phyloP scores from a whole-genome alignment of 1,140 invertebrate genomes.

The Tenebrio molitor region DNA sequence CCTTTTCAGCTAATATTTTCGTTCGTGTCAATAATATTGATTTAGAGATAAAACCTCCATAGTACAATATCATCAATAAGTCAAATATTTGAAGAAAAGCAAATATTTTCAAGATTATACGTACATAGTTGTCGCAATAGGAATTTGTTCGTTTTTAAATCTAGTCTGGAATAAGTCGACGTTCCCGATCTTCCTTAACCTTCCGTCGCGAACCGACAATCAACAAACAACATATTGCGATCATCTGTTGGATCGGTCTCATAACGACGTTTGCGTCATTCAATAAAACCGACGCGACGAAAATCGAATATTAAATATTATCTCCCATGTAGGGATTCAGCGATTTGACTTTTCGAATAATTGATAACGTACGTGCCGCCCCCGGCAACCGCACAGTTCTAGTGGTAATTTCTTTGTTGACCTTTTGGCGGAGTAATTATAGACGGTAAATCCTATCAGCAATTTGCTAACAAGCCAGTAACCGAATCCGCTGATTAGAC shows the following conservation, averaged over 20 bases:
- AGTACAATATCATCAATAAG: no score
- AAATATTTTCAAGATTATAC: no score
- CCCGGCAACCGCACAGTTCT: not conserved
- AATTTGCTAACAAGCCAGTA: constrained; percentile 52
- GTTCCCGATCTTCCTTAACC: no score
- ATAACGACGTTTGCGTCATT: constrained; percentile 13
- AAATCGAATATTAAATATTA: constrained; percentile 6
- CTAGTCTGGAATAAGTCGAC: no score
- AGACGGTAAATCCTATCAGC: constrained; percentile 48
- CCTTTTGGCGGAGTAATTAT: constrained; percentile 44
- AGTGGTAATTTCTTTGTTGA: constrained; percentile 41
- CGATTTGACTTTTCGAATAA: not conserved
- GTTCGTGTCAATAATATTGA: no score
- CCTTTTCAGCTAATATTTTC: no score
- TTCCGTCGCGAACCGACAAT: no score
- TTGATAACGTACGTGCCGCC: constrained; percentile 10
- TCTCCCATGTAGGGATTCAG: not conserved
- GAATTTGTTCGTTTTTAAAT: no score
- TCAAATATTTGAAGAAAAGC: no score
- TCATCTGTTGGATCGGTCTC: constrained; percentile 1
- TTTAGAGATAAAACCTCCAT: no score
- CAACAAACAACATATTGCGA: constrained; percentile 24
- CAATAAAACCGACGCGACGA: constrained; percentile 2
- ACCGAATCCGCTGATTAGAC: constrained; percentile 54
- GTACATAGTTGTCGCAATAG: no score